Evolutionary conservation across 2,113 vertebrate species (phyloP).

Genomic region (Hemicordylus capensis): DNA sequence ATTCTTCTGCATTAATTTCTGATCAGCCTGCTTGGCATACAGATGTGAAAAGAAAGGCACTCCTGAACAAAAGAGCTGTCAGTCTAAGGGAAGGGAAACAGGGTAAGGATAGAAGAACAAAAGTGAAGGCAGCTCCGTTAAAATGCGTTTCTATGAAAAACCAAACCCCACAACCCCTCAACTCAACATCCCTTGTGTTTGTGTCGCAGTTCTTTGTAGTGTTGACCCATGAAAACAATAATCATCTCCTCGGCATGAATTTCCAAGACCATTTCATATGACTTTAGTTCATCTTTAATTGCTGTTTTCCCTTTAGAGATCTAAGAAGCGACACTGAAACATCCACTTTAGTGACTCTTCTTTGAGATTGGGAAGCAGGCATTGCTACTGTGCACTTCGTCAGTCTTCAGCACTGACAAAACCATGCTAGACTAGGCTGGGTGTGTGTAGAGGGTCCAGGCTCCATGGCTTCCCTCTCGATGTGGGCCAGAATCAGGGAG

Average conservation of each 20-base stretch:
- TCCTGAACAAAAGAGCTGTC: background rate
- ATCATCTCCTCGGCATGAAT: conserved; percentile 25
- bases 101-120: background rate
- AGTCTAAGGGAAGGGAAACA: background rate
- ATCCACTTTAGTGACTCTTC: background rate
- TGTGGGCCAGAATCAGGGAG: background rate
- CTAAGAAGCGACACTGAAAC: background rate
- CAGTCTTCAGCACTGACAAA: background rate
- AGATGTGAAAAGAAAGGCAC: background rate
- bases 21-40: background rate
- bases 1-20: background rate
- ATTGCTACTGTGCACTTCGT: background rate
- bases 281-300: conserved; percentile 39
- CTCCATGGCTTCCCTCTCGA: background rate
- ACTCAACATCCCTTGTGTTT: conserved; percentile 20
- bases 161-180: background rate
- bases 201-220: conserved; percentile 28
- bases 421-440: background rate
- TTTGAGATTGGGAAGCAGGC: background rate
- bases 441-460: background rate
- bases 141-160: background rate
- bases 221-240: conserved; percentile 24
- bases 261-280: conserved; percentile 39
- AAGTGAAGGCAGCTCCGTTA: background rate
- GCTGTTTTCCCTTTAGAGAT: conserved; percentile 35